Percentiles rank a stretch among this genome's conserved stretches.
Conservation (phyloP, 2,888 invertebrate species). For the Lochmaea capreae region DNA sequence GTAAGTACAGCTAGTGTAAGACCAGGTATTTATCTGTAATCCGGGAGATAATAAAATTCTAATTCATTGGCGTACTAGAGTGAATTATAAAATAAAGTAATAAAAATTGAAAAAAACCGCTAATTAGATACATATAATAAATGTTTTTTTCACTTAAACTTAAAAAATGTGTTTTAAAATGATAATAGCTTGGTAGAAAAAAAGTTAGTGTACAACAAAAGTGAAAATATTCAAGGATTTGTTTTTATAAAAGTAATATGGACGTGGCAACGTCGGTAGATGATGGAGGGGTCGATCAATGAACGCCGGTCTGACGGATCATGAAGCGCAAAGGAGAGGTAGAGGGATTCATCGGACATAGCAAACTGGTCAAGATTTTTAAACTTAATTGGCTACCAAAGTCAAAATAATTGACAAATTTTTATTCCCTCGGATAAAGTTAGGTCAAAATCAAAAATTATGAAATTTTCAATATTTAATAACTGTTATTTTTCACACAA, state of each 20-base stretch:
- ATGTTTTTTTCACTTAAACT: background rate
- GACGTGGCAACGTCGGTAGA: slow-evolving; percentile 32
- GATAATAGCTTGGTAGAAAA: background rate
- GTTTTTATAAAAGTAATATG: background rate
- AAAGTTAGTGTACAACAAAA: background rate
- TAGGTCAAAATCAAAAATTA: too few relatives aligned
- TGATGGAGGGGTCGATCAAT: slow-evolving; percentile 61
- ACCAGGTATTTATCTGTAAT: background rate
- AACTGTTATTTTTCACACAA: too few relatives aligned
- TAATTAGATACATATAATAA: background rate
- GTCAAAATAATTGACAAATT: too few relatives aligned
- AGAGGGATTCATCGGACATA: slow-evolving; percentile 23
- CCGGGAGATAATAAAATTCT: background rate
- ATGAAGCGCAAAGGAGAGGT: slow-evolving; percentile 44
- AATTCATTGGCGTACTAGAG: background rate
- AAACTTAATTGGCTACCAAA: too few relatives aligned
- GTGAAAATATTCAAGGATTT: background rate
- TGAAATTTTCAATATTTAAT: too few relatives aligned
- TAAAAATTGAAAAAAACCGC: background rate
- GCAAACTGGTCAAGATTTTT: slow-evolving; percentile 25
- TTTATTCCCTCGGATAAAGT: too few relatives aligned
- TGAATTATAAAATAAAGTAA: background rate
- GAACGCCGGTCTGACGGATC: slow-evolving; percentile 58
- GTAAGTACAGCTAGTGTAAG: background rate
- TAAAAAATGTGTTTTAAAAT: background rate